phyloP scores from a whole-genome alignment of 2,797 vertebrate genomes.

The Acropternis orthonyx region DNA sequence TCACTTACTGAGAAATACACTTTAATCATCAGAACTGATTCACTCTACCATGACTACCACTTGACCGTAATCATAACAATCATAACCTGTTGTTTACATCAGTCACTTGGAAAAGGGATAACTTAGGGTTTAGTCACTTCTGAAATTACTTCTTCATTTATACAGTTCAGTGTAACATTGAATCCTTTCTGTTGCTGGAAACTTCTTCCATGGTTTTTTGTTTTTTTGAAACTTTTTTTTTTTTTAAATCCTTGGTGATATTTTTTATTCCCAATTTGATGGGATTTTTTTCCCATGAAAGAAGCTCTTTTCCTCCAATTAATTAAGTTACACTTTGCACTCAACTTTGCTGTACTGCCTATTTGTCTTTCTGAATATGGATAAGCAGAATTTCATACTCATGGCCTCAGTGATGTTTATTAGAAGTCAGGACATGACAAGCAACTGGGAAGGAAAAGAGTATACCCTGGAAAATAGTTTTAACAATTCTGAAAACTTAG shows the following conservation, averaged over 20 bases:
- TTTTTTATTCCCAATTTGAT: not conserved
- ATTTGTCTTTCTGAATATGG: not conserved
- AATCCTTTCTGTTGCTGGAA: not conserved
- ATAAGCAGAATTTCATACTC: not conserved
- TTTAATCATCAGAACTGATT: not conserved
- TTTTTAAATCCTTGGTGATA: not conserved
- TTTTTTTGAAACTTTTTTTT: not conserved
- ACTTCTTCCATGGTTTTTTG: not conserved
- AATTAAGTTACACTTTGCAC: not conserved
- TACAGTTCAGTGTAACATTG: not conserved
- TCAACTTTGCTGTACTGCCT: not conserved
- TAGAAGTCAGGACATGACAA: not conserved
- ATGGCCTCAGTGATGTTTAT: not conserved
- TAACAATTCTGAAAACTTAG: not conserved
- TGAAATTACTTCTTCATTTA: not conserved
- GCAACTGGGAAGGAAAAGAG: not conserved
- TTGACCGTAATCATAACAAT: not conserved
- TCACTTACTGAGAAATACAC: not conserved
- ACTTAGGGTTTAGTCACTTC: not conserved
- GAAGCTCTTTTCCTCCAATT: not conserved
- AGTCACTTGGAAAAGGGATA: not conserved
- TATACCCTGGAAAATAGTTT: not conserved
- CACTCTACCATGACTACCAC: not conserved
- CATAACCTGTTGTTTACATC: not conserved
- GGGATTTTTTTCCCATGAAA: not conserved